Conservation (phyloP, 2,888 invertebrate species). For the Tachina fera region DNA sequence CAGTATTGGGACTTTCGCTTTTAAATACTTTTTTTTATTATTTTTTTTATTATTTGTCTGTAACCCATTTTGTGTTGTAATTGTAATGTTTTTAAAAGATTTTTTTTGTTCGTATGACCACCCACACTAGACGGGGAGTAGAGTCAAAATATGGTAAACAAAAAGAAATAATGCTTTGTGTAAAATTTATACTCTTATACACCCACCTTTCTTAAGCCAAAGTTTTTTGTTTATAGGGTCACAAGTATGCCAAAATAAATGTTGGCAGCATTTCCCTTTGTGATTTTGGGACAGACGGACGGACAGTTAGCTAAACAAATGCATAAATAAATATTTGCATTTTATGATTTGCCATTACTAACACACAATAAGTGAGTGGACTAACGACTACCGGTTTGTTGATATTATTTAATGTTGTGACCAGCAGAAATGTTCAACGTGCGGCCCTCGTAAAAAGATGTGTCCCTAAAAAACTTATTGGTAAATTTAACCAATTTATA, state of each 20-base stretch:
- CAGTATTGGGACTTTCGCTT: constrained; percentile 67
- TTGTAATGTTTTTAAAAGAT: constrained; percentile 39
- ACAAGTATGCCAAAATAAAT: constrained; percentile 57
- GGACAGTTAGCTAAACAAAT: constrained; percentile 4
- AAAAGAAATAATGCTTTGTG: not conserved
- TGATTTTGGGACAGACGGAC: not conserved
- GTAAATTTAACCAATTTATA: no score
- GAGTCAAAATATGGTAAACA: constrained; percentile 6
- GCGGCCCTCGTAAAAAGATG: not conserved
- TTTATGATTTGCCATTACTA: constrained; percentile 65
- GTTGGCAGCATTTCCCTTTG: constrained; percentile 64
- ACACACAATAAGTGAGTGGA: constrained; percentile 65
- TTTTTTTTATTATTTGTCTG: constrained; percentile 31
- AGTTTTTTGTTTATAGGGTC: constrained; percentile 51
- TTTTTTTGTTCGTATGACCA: constrained; percentile 30
- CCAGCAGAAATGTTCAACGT: constrained; percentile 30
- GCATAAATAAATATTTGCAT: constrained; percentile 63
- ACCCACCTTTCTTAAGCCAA: constrained; percentile 58
- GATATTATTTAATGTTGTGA: constrained; percentile 37
- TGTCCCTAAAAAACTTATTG: no score
- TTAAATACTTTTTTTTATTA: constrained; percentile 49
- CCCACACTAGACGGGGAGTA: constrained; percentile 39
- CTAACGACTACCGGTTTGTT: constrained; percentile 58
- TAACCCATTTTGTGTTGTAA: constrained; percentile 44
- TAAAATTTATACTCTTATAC: constrained; percentile 22